Base-by-base conservation (phyloP, 2,113 vertebrate genomes). In the Xiphias gladius region DNA sequence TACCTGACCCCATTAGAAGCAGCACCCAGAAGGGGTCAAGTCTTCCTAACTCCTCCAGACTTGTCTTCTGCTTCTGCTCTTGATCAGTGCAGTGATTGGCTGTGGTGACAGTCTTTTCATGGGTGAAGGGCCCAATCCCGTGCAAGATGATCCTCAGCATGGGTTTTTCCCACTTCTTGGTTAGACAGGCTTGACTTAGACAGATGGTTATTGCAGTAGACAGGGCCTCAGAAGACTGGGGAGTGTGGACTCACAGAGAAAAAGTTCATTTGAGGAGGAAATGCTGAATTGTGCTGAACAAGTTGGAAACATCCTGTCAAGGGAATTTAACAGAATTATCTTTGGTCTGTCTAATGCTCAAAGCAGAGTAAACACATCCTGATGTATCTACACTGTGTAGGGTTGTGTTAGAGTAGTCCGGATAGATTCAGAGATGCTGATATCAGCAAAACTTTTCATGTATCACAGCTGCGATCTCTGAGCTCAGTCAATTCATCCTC, bases 1-100 rank as follows among this genome's bases (percentile, higher is more conserved):
- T 87, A 92, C 76, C 65, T 93, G 84, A 91, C 90, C 89, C 88
- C 85, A 87, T 93, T 92, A 93, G 82, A 81, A 62, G 63, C 32
- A 64, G 74, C 35, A 65, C 66, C 82, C 79, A 63, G 24, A 0
- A 84, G 67, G 61, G 79, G 77, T 84, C 84, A 76, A 58, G 52
- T 79, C 75, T 82, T 76, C 75, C 76, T 73, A 80, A 80, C 69
- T 80, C 68, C 26, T 52, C 32, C 17, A 83, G 70, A 63, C 86
- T 72, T 32, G 68, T 77, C 85, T 79, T 76, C 78, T 76, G 35
- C 52, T 20, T 32, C 75, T 73, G 66, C 82, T 83, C 71, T 79
- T 85, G 76, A 89, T 88, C 84, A 77, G 59, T 16, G 58, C 74
- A 26, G 68, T 17, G 79, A 86, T 82, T 82, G 81, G 50, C 13